A percentile compares a stretch with the other conserved stretches of the same genome.
These are phyloP conservation scores for Eristalis arbustorum DNA, from an alignment of 2,888 invertebrate genomes.

Conservation along the genomic window DNA sequence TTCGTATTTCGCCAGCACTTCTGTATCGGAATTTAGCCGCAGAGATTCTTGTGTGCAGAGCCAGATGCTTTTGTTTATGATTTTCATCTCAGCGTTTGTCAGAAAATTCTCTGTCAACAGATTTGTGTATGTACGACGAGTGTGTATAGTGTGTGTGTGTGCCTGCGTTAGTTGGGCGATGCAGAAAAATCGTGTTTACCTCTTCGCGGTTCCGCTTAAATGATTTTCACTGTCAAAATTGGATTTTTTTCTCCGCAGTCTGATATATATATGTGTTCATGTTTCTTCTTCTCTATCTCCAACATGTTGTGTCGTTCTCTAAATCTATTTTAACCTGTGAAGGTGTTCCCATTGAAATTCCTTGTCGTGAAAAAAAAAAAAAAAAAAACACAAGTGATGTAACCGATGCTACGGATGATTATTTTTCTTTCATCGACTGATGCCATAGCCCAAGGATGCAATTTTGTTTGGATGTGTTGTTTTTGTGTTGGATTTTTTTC, in stretches of 20 bases:
- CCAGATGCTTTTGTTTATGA: constrained; percentile 25
- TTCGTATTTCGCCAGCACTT: background rate
- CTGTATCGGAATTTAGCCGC: constrained; percentile 2
- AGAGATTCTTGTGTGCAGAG: background rate
- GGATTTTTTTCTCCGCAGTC: background rate
- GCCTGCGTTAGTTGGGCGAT: constrained; percentile 9
- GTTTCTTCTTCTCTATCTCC: background rate
- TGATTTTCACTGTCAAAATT: constrained; percentile 9
- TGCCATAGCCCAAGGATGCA: constrained; percentile 41
- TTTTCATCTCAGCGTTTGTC: constrained; percentile 4
- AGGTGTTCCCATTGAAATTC: constrained; percentile 30
- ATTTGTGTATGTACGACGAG: background rate
- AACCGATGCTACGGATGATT: constrained; percentile 34
- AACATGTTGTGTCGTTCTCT: background rate
- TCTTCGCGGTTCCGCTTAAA: constrained; percentile 18
- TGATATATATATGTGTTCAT: background rate
- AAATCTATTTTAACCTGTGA: constrained; percentile 24
- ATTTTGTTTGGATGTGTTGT: constrained; percentile 40
- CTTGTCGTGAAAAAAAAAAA: background rate
- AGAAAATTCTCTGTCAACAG: constrained; percentile 36
- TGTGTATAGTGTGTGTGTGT: background rate
- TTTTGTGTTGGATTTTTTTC: background rate
- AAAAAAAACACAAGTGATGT: constrained; percentile 31
- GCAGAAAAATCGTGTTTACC: constrained; percentile 16
- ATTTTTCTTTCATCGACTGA: constrained; percentile 45